Conservation (phyloP, 2,113 vertebrate genomes). For the Ginglymostoma cirratum region DNA sequence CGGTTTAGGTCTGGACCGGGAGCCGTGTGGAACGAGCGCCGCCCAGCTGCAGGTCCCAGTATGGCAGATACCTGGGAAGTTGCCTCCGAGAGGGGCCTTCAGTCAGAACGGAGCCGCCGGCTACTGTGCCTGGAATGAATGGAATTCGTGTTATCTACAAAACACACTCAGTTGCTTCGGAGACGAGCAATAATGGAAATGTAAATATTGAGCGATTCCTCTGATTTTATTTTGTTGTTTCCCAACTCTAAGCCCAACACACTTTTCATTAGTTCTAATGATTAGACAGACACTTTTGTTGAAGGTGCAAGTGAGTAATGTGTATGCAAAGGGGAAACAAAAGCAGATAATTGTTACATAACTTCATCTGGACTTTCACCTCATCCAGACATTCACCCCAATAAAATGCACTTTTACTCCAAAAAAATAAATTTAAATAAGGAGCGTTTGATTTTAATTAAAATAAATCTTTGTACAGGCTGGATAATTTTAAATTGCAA, state of each 20-base stretch:
- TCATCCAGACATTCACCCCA: background rate
- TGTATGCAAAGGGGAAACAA: background rate
- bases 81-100: background rate
- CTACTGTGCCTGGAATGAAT: background rate
- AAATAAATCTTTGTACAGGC: background rate
- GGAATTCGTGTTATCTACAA: constrained; percentile 34
- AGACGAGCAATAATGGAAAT: constrained; percentile 30
- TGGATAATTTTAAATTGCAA: background rate
- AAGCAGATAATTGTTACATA: background rate
- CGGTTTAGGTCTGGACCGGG: background rate
- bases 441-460: background rate
- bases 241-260: background rate
- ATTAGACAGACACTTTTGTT: background rate
- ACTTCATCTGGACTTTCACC: background rate
- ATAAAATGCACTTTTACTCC: background rate
- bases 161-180: constrained; percentile 13
- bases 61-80: background rate
- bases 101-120: background rate
- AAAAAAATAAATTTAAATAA: background rate
- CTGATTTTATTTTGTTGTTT: constrained; percentile 10
- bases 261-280: background rate
- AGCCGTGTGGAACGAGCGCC: background rate
- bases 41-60: background rate
- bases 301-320: background rate
- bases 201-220: background rate